Evolutionary conservation across 2,888 invertebrate species (phyloP), one percentile per base, ranked within the genome.

Genomic region (Halictus quadricinctus): DNA sequence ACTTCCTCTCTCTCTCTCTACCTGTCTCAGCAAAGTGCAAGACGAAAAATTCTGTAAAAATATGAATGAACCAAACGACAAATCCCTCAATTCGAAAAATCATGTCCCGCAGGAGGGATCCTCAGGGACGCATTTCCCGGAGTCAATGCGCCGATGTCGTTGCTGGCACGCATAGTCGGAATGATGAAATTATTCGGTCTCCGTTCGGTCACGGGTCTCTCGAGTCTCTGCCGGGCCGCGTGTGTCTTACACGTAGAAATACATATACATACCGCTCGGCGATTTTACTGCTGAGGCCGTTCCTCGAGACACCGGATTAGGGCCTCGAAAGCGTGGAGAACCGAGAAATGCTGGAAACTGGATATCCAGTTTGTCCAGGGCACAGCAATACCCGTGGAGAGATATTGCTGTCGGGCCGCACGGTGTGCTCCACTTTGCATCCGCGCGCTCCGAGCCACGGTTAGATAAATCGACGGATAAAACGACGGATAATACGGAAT

Each of bases 271-370:
- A 80, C 73, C 80, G 80, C 64, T 79, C 43, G 58, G 80, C 83
- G 83, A 81, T 87, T 90, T 88, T 88, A 86, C 75, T 85, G 88
- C 72, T 77, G 80, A 81, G 60, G 72, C 79, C 75, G 84, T 77
- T 76, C 69, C 77, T 69, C 85, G 81, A 79, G 82, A 75, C 84
- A 46, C 80, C 41, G 85, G 90, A 90, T 90, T 90, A 90, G 90
- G 84, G 88, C 81, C 83, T 90, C 87, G 90, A 90, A 89, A 90
- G 90, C 84, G 86, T 85, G 85, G 89, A 84, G 90, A 90, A 90
- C 83, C 89, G 84, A 90, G 90, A 90, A 90, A 90, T 90, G 89
- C 89, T 90, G 90, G 90, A 90, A 90, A 90, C 89, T 90, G 90
- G 90, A 90, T 90, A 90, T 90, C 90, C 88, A 90, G 90, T 90